phyloP scores from a whole-genome alignment of 2,888 invertebrate species.

The Amphipyra berbera region DNA sequence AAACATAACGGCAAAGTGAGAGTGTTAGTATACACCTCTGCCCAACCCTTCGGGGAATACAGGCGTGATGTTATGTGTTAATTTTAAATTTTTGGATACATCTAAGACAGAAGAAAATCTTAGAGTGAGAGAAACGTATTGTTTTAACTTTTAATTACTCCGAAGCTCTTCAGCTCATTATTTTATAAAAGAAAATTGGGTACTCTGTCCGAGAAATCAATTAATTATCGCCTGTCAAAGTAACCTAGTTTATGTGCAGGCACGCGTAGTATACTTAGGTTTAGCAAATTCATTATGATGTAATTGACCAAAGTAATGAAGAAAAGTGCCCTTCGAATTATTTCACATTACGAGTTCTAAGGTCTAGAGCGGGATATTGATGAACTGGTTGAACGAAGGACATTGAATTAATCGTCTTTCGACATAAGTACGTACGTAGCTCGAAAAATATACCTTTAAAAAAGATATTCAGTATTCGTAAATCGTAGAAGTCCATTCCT shows the following conservation, averaged over 20 bases:
- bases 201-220: slow-evolving; percentile 11
- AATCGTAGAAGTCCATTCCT: slow-evolving; percentile 29
- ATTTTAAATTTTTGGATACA: too few species aligned
- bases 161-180: too few species aligned
- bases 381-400: slow-evolving; percentile 15
- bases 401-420: slow-evolving; percentile 11
- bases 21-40: too few species aligned
- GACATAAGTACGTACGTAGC: neutral
- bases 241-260: slow-evolving; percentile 22
- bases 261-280: slow-evolving; percentile 34
- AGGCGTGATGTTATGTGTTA: too few species aligned
- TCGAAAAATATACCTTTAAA: neutral
- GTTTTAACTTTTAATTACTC: too few species aligned
- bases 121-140: too few species aligned
- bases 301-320: slow-evolving; percentile 44
- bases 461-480: slow-evolving; percentile 1
- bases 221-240: slow-evolving; percentile 21
- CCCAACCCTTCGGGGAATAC: too few species aligned
- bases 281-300: slow-evolving; percentile 45
- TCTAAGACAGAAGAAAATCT: too few species aligned
- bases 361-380: slow-evolving; percentile 28
- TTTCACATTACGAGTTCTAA: slow-evolving; percentile 37
- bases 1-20: too few species aligned
- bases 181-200: too few species aligned
- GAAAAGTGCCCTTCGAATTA: slow-evolving; percentile 43